Evolutionary conservation across 2,888 invertebrate genomes (phyloP).

Genomic region (Melanostoma mellinum): DNA sequence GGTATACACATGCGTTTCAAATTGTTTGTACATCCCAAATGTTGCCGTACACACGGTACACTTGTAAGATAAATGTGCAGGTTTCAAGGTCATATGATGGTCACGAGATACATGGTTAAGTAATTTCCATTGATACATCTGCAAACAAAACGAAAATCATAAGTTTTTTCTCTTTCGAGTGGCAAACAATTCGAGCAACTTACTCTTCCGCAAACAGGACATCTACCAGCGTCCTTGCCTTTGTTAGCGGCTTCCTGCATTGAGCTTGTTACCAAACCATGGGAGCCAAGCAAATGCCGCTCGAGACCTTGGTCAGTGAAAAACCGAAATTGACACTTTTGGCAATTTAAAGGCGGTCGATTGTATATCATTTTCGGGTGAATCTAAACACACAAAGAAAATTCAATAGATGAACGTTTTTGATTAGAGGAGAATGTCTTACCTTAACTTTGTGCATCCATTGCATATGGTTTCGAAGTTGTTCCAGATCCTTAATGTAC

Average conservation of each 20-base stretch:
- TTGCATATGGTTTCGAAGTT: slow-evolving; percentile 97
- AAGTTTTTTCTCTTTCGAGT: neutral
- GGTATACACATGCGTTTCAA: slow-evolving; percentile 96
- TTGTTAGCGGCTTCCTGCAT: slow-evolving; percentile 98
- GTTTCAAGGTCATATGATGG: slow-evolving; percentile 95
- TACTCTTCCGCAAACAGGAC: slow-evolving; percentile 97
- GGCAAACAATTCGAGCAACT: slow-evolving; percentile 77
- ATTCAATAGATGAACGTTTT: neutral
- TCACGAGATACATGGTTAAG: slow-evolving; percentile 95
- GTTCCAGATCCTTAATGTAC: slow-evolving; percentile 97
- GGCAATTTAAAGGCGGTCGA: slow-evolving; percentile 96
- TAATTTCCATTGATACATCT: slow-evolving; percentile 97
- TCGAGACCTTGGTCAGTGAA: slow-evolving; percentile 98
- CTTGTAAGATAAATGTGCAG: slow-evolving; percentile 96
- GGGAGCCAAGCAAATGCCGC: slow-evolving; percentile 95
- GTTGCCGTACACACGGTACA: slow-evolving; percentile 97
- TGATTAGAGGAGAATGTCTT: neutral
- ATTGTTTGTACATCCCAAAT: slow-evolving; percentile 97
- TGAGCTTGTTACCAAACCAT: slow-evolving; percentile 96
- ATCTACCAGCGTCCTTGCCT: slow-evolving; percentile 96
- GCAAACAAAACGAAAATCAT: slow-evolving; percentile 75
- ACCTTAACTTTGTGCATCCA: slow-evolving; percentile 97
- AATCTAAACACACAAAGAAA: slow-evolving; percentile 82
- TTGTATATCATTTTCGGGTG: slow-evolving; percentile 98
- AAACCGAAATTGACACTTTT: slow-evolving; percentile 97